Evolutionary conservation across 2,113 vertebrate genomes (phyloP), one percentile per base, ranked within the genome.

Genomic region (Rostratula benghalensis): DNA sequence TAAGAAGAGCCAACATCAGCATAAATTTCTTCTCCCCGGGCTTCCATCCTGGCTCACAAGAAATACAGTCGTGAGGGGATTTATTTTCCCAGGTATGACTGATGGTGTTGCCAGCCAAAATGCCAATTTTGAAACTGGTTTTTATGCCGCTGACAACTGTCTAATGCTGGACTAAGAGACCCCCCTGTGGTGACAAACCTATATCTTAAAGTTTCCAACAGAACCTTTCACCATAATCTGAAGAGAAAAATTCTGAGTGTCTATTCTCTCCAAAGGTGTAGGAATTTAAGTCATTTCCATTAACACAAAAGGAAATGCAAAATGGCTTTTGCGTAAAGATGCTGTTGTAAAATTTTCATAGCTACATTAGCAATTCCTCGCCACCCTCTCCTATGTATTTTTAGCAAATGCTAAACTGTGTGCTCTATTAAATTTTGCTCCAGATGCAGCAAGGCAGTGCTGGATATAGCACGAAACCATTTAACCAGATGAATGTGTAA

Each of bases 381-480:
- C 41, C 43, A 73, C 17, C 9, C 24, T 80, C 75, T 87, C 37
- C 74, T 67, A 61, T 48, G 83, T 94, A 93, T 77, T 94, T 95
- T 92, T 88, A 94, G 82, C 25, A 73, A 76, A 91, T 3, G 12
- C 69, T 82, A 41, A 94, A 78, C n/a, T 41, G 9, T 80, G 50
- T 80, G 54, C 50, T 90, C 54, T 51, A 53, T 80, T 88, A 94
- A 50, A 77, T 94, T 94, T 94, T 91, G 63, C 39, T 94, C 70
- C 84, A 93, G 79, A 83, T 35, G 59, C 78, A 80, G 81, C 82
- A 90, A 93, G 80, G 59, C 59, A 77, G 27, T 11, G 73, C 70
- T 63, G 82, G 89, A 54, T 39, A 93, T 25, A 77, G 51, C 80
- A 59, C 94, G 79, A 94, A 94, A 88, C 13, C 18, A 30, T 63